Base-by-base conservation (phyloP, 2,888 invertebrate species). In the Belgica antarctica region DNA sequence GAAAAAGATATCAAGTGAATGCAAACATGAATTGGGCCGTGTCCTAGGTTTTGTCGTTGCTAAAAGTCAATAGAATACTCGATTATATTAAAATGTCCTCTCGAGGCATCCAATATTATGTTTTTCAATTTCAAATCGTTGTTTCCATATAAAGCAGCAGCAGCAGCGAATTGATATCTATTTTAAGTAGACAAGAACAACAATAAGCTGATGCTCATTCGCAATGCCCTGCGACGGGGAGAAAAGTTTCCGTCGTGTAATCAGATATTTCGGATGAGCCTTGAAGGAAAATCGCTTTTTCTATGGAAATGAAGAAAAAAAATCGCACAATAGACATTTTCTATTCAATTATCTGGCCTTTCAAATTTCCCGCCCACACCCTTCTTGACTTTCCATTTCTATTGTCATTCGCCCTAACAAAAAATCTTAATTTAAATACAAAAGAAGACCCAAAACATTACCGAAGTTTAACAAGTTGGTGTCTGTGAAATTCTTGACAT, bases 241-340 rank as follows among this genome's bases (percentile, higher is more conserved):
- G 52, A 22, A 52, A 22, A 17, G 19, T 15, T 52, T 65, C 2
- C 46, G 15, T 65, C 65, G 41, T 66, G 65, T 66, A 66, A 66
- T 66, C 65, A 47, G 65, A 66, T 46, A 66, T 47, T 61, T 47
- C 12, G 41, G 27, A 66, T 66, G 65, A 28, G 47, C 28, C 28
- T 28, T 27, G 12, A 17, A 28, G 47, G 27, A 47, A 24, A 66
- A 46, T 52, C n/a, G n/a, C n/a, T n/a, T n/a, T n/a, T n/a, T n/a
- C n/a, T n/a, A n/a, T 52, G 52, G 22, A 52, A 22, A 22, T 19
- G 52, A 52, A 19, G n/a, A 52, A 52, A 52, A 52, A 24, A 52
- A 66, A 47, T 66, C 65, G 65, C 65, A 66, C 65, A 66, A 66
- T 66, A 47, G 65, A 28, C 65, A 47, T 47, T 66, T 47, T 63